Conservation (phyloP, 2,113 vertebrate species). For the Pristiophorus japonicus region DNA sequence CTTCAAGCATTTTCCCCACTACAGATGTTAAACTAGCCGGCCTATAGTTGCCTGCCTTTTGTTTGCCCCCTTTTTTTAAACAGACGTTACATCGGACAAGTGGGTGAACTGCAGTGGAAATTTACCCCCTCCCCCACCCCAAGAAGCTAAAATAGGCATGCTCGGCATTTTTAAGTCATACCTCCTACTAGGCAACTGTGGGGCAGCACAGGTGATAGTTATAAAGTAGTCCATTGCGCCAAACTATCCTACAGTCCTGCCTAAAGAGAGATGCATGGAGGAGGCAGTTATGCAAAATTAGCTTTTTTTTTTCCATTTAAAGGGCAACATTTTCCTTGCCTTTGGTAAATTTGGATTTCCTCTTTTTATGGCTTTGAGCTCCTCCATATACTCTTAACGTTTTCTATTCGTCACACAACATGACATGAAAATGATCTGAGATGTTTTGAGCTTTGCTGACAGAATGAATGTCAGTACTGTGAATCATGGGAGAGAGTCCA, state of each 20-base stretch:
- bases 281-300: background rate
- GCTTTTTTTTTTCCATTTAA: background rate
- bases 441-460: background rate
- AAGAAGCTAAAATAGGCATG: background rate
- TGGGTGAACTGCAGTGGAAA: background rate
- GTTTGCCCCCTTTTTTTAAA: too few relatives aligned
- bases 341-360: background rate
- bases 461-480: background rate
- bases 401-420: background rate
- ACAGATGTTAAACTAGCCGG: too few relatives aligned
- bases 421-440: background rate
- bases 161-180: background rate
- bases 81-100: background rate
- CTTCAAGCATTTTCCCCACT: too few relatives aligned
- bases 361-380: background rate
- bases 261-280: background rate
- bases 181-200: background rate
- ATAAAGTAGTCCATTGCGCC: background rate
- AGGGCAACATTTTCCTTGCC: background rate
- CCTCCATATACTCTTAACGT: background rate
- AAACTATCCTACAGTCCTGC: background rate
- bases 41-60: too few relatives aligned
- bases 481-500: background rate
- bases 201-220: background rate
- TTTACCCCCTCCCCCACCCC: too few relatives aligned